Evolutionary conservation across 1,140 invertebrate species (phyloP).

Genomic region (Andricus grossulariae): DNA sequence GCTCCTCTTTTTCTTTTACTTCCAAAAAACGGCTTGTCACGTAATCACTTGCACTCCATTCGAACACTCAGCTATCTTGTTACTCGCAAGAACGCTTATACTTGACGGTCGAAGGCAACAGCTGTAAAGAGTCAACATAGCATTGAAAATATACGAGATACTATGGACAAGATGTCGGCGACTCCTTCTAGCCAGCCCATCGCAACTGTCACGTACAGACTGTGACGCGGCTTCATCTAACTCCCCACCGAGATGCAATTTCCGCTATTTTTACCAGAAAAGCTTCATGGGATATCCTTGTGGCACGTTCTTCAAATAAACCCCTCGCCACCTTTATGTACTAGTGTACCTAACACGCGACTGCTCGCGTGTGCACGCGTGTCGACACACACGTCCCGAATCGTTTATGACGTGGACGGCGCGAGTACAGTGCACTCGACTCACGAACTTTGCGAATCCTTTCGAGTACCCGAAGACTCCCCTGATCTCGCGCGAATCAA

Average conservation of each 20-base stretch:
- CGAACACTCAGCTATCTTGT: no score
- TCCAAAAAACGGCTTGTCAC: no score
- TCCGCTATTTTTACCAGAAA: conserved; percentile 75
- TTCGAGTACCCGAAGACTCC: no score
- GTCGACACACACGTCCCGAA: neutral
- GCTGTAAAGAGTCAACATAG: conserved; percentile 70
- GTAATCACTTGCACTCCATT: no score
- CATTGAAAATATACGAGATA: conserved; percentile 67
- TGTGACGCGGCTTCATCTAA: conserved; percentile 65
- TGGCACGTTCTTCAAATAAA: conserved; percentile 74
- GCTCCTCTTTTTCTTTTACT: no score
- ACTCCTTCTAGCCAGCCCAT: conserved; percentile 51
- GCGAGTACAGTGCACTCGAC: no score
- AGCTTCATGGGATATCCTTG: conserved; percentile 69
- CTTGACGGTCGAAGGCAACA: conserved; percentile 63
- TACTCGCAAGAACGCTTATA: conserved; percentile 20
- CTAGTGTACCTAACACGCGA: neutral
- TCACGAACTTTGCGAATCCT: no score
- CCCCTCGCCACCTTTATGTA: conserved; percentile 31
- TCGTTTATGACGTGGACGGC: no score
- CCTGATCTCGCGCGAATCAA: no score
- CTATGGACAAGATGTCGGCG: conserved; percentile 66
- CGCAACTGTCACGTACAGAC: conserved; percentile 72
- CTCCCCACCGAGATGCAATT: conserved; percentile 69
- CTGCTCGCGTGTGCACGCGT: neutral